These are phyloP conservation scores for Trichonephila clavata DNA, from an alignment of 1,140 invertebrate genomes.

Conservation along the genomic window DNA sequence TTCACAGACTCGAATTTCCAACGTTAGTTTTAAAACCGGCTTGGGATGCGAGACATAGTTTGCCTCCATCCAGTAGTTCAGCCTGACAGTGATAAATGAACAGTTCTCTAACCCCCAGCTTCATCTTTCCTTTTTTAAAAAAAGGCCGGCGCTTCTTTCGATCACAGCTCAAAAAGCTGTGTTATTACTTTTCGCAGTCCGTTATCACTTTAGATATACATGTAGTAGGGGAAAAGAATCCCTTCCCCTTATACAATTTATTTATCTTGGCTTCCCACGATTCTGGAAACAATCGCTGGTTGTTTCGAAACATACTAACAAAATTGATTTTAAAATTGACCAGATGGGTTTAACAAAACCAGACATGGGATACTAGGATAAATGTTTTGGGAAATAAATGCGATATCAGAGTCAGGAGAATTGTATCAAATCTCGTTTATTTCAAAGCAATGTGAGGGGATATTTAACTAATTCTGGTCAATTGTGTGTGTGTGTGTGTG, in stretches of 20 bases:
- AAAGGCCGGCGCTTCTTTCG: neutral
- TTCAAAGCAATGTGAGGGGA: too few relatives aligned
- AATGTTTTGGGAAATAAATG: neutral
- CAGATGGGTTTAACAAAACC: neutral
- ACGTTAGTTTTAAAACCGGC: slow-evolving; percentile 22
- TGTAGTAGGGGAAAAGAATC: neutral
- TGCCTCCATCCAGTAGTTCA: slow-evolving; percentile 28
- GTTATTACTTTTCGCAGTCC: slow-evolving; percentile 54
- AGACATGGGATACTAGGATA: neutral
- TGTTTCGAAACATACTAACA: neutral
- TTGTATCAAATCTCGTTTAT: too few relatives aligned
- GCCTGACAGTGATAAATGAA: slow-evolving; percentile 66
- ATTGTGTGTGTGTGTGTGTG: too few relatives aligned
- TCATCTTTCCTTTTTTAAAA: neutral
- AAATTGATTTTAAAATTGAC: neutral
- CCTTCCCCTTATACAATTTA: neutral
- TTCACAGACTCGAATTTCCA: slow-evolving; percentile 68
- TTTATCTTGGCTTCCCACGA: slow-evolving; percentile 47
- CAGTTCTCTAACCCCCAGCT: neutral
- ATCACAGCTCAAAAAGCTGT: slow-evolving; percentile 50
- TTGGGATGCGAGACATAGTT: slow-evolving; percentile 11
- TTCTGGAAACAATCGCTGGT: neutral
- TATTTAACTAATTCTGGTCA: too few relatives aligned
- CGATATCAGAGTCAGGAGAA: neutral
- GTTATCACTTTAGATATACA: slow-evolving; percentile 34